Base-by-base conservation (phyloP, 2,113 vertebrate species). In the Ptilorrhoa leucosticta region DNA sequence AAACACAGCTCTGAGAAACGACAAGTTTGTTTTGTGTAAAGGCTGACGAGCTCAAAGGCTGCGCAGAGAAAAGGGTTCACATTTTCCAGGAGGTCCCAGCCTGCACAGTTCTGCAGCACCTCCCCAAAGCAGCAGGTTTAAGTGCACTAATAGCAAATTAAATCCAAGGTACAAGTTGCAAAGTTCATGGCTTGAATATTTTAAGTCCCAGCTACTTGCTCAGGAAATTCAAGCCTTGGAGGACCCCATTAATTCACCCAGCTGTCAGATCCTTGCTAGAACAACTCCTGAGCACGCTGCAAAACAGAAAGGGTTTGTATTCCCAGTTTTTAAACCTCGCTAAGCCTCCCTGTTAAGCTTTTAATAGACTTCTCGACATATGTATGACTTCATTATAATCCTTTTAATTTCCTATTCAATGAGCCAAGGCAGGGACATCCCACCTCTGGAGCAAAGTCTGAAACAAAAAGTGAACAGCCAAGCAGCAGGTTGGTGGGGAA, bases 21-120 rank as follows among this genome's bases (percentile, higher is more conserved):
- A 50, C 60, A 13, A 15, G 58, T 0, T 4, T 13, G 1, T 7
- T 27, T 1, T 21, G 23, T 5, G 51, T 2, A 3, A 7, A 30
- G 47, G n/a, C 54, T 69, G n/a, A 50, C 1, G 19, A 78, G 54
- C 37, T 6, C 13, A 7, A 39, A 18, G 58, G 4, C 20, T 1
- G 4, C 31, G 13, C 4, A 23, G 31, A 35, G 28, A 24, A 40
- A 42, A 65, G 33, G 21, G 21, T 2, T 58, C 53, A 0, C 11
- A 0, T 17, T 6, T 26, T 13, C 30, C 27, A 4, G 14, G 11
- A n/a, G 42, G 2, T 16, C 6, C 9, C 16, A 53, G 33, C 7
- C 73, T 10, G 8, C 26, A 4, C 1, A 8, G 6, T 11, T 10
- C 44, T 8, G 26, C 54, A 42, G 57, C 54, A 21, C 0, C 54